A percentile compares a stretch with the other conserved stretches of the same genome.
Conservation (phyloP, 2,888 invertebrate species). For the Acanthopleura granulata region DNA sequence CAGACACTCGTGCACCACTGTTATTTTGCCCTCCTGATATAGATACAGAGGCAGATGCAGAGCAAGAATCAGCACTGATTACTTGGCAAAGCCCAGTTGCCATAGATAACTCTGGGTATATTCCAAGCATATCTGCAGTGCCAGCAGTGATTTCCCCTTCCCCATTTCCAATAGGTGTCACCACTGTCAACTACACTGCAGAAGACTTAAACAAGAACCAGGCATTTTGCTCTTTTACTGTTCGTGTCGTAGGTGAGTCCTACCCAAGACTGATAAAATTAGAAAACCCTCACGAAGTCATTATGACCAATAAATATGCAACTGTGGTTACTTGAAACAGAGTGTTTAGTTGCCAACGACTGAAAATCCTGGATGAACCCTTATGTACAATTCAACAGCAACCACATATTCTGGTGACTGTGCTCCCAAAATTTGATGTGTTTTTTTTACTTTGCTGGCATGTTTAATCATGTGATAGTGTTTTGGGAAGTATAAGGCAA, state of each 20-base stretch:
- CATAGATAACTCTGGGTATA: constrained; percentile 75
- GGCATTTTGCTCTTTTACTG: constrained; percentile 75
- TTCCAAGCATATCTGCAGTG: constrained; percentile 74
- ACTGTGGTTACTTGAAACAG: too few species aligned
- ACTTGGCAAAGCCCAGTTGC: constrained; percentile 73
- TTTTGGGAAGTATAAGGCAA: too few species aligned
- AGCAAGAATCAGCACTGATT: constrained; percentile 73
- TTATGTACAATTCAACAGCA: too few species aligned
- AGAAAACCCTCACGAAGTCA: too few species aligned
- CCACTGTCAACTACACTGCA: constrained; percentile 76
- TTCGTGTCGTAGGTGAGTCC: constrained; percentile 71
- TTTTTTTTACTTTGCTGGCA: too few species aligned
- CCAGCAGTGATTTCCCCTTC: constrained; percentile 74
- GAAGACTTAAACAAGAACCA: constrained; percentile 76
- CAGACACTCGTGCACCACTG: constrained; percentile 75
- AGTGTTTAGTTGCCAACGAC: too few species aligned
- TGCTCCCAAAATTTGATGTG: too few species aligned
- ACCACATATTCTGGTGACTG: too few species aligned
- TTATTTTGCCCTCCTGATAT: constrained; percentile 75
- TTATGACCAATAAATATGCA: too few species aligned
- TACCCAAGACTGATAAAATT: too few species aligned
- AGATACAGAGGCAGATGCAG: constrained; percentile 70
- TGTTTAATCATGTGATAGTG: too few species aligned
- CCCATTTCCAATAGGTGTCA: constrained; percentile 75
- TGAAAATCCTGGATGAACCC: too few species aligned